These are phyloP conservation scores for Euproctis similis DNA, from an alignment of 2,888 invertebrate genomes.

Conservation along the genomic window DNA sequence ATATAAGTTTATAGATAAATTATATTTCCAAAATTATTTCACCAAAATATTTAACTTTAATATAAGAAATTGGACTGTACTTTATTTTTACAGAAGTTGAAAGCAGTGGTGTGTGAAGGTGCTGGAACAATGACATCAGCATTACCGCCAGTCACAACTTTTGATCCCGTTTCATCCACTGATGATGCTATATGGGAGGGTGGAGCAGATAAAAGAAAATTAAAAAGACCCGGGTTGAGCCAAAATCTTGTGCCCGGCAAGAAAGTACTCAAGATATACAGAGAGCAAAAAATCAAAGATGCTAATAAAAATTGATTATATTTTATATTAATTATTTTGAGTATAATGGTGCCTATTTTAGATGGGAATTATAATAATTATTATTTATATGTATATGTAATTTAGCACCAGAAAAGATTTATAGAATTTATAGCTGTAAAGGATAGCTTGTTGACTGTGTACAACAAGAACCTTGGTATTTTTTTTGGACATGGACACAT, in stretches of 20 bases:
- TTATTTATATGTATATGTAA: too few species aligned
- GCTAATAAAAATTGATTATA: constrained; percentile 34
- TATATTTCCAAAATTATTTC: too few species aligned
- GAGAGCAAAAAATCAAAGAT: constrained; percentile 76
- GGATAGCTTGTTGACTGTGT: too few species aligned
- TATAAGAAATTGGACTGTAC: too few species aligned
- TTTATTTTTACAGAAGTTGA: constrained; percentile 43
- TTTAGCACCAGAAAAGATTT: too few species aligned
- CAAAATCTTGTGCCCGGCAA: constrained; percentile 87
- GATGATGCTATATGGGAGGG: constrained; percentile 70
- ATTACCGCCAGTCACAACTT: constrained; percentile 40
- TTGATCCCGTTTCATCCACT: constrained; percentile 37
- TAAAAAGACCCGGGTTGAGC: constrained; percentile 86
- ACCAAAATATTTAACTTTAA: too few species aligned
- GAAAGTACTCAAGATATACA: constrained; percentile 87
- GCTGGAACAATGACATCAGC: constrained; percentile 51
- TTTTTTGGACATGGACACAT: too few species aligned
- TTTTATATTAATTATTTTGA: background rate
- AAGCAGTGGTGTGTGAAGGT: constrained; percentile 59
- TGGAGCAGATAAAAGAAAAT: constrained; percentile 72
- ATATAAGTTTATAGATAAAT: too few species aligned
- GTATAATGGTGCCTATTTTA: background rate
- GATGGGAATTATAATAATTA: background rate
- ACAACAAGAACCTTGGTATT: too few species aligned
- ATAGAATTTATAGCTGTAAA: too few species aligned